phyloP scores from a whole-genome alignment of 2,797 vertebrate species.

The Ceryle rudis region DNA sequence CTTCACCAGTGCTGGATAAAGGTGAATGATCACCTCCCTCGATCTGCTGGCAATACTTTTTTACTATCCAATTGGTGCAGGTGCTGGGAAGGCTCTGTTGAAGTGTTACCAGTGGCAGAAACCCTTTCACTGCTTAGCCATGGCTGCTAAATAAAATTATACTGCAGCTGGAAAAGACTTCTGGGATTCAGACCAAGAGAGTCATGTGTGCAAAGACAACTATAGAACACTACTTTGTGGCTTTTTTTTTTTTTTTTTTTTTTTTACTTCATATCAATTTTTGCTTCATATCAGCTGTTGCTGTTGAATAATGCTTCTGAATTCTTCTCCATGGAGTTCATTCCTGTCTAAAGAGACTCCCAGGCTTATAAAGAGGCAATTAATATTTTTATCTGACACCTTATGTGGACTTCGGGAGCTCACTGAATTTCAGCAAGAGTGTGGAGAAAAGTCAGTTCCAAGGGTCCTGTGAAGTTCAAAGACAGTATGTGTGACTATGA shows the following conservation, averaged over 20 bases:
- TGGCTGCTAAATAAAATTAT: rapidly evolving
- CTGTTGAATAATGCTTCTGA: not conserved
- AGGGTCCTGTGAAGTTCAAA: not conserved
- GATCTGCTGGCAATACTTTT: not conserved
- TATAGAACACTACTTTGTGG: not conserved
- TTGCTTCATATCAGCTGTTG: not conserved
- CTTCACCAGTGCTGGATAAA: not conserved
- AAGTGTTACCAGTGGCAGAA: not conserved
- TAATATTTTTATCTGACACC: not conserved
- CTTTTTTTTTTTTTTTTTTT: rapidly evolving
- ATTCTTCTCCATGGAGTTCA: not conserved
- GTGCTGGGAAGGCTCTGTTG: not conserved
- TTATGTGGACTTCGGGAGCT: not conserved
- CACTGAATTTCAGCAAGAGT: not conserved
- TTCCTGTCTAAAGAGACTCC: not conserved
- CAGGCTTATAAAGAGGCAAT: not conserved
- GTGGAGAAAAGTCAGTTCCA: not conserved
- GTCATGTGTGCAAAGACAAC: not conserved
- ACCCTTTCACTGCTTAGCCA: not conserved
- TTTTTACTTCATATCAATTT: not conserved
- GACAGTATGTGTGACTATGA: not conserved
- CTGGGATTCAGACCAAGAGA: not conserved
- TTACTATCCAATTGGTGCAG: not conserved
- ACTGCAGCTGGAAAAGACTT: not conserved
- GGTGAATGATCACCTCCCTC: not conserved